Conservation (phyloP, 2,113 vertebrate genomes). For the Zapus hudsonius region DNA sequence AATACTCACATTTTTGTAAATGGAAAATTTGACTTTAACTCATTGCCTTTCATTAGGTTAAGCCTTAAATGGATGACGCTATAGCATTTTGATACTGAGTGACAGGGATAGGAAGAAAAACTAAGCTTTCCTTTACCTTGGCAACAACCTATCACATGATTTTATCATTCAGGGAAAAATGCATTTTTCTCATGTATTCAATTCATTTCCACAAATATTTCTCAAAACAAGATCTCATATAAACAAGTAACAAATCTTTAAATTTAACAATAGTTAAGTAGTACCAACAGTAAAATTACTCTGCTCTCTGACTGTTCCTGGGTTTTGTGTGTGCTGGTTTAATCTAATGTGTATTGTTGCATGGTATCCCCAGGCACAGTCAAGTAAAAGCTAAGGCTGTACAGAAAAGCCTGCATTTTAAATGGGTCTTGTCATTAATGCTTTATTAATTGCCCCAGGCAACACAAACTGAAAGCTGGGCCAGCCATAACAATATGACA, state of each 20-base stretch:
- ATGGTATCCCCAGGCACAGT: constrained; percentile 87
- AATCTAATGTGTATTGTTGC: constrained; percentile 88
- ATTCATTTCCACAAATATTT: neutral
- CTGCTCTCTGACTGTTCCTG: constrained; percentile 77
- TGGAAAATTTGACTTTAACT: neutral
- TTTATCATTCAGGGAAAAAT: constrained; percentile 36
- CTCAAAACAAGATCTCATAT: constrained; percentile 19
- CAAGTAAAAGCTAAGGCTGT: constrained; percentile 91
- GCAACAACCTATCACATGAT: neutral
- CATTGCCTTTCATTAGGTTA: neutral
- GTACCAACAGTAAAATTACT: constrained; percentile 79
- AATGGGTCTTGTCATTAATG: constrained; percentile 99
- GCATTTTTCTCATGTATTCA: neutral
- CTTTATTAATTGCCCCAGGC: constrained; percentile 99
- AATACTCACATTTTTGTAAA: neutral
- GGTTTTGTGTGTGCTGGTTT: constrained; percentile 83
- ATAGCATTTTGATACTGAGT: constrained; percentile 33
- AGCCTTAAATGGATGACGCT: neutral
- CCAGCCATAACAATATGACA: constrained; percentile 96
- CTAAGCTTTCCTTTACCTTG: neutral
- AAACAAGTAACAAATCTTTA: constrained; percentile 66
- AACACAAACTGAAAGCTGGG: constrained; percentile 89
- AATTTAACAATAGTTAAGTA: constrained; percentile 78
- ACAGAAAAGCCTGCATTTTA: constrained; percentile 95
- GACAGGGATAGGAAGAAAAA: constrained; percentile 49